Evolutionary conservation across 2,113 vertebrate species (phyloP), one percentile per base, ranked within the genome.

Genomic region (Grammomys surdaster): DNA sequence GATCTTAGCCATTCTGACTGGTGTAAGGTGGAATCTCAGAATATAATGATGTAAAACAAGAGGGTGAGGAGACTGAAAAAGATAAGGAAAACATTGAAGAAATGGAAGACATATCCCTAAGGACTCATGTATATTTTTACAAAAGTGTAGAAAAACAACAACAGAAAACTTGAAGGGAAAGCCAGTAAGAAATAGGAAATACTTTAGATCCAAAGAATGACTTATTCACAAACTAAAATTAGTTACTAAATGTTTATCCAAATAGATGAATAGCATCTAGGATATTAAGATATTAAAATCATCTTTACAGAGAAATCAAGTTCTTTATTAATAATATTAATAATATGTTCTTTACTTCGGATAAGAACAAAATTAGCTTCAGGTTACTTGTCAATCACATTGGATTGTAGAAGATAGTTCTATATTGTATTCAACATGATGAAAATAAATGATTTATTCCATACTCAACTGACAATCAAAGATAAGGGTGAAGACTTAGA

Each of bases 331-430:
- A n/a, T n/a, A n/a, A n/a, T n/a, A n/a, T n/a, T n/a, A n/a, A n/a
- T n/a, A n/a, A n/a, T n/a, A n/a, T n/a, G n/a, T n/a, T n/a, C n/a
- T n/a, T n/a, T 94, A 72, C 8, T 89, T 58, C 89, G 40, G 4
- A 76, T 13, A 97, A 33, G 43, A 92, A 58, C 80, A 94, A 87
- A 91, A 75, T 91, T 89, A 86, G 20, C 67, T 77, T 67, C 60
- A 91, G 51, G 54, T 28, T 93, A 95, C 33, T 87, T 65, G 91
- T 63, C 67, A 93, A 54, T 31, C 60, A 56, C 4, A 54, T 10
- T 91, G 19, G 75, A 77, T 67, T 87, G 43, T 17, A 93, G 76
- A 91, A 86, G 31, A 73, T 80, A 94, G 86, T 89, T 91, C n/a
- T 89, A 20, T 4, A 92, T 46, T 88, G 36, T 28, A 26, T 81